Percentiles rank a stretch among this genome's conserved stretches.
Evolutionary conservation across 2,888 invertebrate species (phyloP).

Genomic region (Acanthosoma haemorrhoidale): DNA sequence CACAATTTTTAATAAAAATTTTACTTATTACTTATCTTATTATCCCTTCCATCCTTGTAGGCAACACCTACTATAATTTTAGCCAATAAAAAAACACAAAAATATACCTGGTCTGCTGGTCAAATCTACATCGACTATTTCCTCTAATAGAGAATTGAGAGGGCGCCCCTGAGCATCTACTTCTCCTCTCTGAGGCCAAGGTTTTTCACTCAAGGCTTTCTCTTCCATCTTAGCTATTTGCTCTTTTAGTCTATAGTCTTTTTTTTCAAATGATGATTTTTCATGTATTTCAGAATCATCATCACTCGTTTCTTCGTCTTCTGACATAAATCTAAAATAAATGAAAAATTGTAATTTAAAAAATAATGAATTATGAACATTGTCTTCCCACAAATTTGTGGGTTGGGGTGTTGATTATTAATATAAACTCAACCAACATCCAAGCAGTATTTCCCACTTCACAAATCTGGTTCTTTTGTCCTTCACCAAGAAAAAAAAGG

Average conservation of each 20-base stretch:
- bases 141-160: conserved; percentile 86
- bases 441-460: no score
- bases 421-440: no score
- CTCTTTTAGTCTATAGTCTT: conserved; percentile 65
- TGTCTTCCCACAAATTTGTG: neutral
- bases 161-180: conserved; percentile 71
- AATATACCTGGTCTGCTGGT: conserved; percentile 58
- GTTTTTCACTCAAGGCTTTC: conserved; percentile 70
- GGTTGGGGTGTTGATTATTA: no score
- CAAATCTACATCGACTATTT: conserved; percentile 84
- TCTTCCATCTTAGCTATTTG: conserved; percentile 67
- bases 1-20: no score
- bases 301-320: conserved; percentile 31
- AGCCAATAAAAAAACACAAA: conserved; percentile 2
- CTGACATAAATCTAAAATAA: neutral
- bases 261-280: conserved; percentile 55
- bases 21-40: no score
- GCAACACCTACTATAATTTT: neutral
- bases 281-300: conserved; percentile 29
- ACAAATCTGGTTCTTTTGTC: no score
- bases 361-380: no score
- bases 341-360: no score
- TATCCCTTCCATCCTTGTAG: no score
- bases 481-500: no score
- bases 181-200: conserved; percentile 94